Conservation (phyloP, 2,113 vertebrate species). For the Burhinus bistriatus region DNA sequence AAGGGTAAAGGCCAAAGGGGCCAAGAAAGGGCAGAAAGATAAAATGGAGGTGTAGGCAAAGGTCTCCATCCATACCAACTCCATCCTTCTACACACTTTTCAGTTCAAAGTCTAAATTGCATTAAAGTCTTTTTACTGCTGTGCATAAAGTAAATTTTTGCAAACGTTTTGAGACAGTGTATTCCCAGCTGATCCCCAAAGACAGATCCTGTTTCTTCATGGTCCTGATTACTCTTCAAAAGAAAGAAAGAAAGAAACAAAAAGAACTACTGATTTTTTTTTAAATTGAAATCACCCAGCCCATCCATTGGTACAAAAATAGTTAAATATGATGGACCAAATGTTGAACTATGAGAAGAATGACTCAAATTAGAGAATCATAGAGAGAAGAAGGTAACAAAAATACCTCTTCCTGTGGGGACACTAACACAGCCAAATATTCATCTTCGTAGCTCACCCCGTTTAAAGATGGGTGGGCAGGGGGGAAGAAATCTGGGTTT, state of each 20-base stretch:
- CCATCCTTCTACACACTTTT: neutral
- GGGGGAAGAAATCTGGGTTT: conserved; percentile 9
- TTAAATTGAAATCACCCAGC: neutral
- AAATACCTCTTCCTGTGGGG: neutral
- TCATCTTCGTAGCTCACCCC: neutral
- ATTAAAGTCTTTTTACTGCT: neutral
- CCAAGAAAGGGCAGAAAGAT: neutral
- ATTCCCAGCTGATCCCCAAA: neutral
- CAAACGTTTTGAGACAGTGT: neutral
- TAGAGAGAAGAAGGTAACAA: neutral
- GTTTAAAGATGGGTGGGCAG: neutral
- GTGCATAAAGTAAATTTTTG: neutral
- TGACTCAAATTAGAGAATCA: neutral
- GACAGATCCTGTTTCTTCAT: neutral
- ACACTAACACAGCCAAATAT: neutral
- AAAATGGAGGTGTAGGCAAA: neutral
- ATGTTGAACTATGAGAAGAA: neutral
- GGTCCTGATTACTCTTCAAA: neutral
- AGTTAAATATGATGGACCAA: neutral
- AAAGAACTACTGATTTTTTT: neutral
- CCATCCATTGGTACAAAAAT: neutral
- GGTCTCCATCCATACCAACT: neutral
- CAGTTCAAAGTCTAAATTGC: neutral
- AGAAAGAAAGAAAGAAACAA: neutral
- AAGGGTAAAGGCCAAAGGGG: neutral